phyloP scores from a whole-genome alignment of 1,140 invertebrate species.

The Epicauta chinensis region DNA sequence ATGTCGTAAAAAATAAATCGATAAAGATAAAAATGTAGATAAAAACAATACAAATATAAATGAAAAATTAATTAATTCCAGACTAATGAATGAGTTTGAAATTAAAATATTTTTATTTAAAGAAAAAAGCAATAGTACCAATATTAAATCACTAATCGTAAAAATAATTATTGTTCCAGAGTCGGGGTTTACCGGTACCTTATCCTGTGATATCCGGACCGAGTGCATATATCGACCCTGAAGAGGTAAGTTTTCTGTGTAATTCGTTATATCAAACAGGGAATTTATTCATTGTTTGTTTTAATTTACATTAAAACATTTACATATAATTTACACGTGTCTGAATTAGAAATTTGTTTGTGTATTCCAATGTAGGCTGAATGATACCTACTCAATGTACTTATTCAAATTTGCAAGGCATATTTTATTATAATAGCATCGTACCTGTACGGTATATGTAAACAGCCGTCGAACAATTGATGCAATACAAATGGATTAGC shows the following conservation, averaged over 20 bases:
- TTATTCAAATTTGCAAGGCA: slow-evolving; percentile 8
- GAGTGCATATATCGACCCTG: slow-evolving; percentile 49
- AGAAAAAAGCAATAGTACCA: too few relatives aligned
- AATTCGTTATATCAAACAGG: slow-evolving; percentile 3
- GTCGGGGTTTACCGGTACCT: slow-evolving; percentile 50
- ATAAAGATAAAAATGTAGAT: too few relatives aligned
- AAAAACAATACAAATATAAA: too few relatives aligned
- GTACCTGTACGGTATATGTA: too few relatives aligned
- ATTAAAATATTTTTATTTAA: too few relatives aligned
- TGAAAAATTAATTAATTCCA: too few relatives aligned
- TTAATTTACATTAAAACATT: neutral
- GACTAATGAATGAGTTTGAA: too few relatives aligned
- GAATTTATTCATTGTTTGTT: neutral
- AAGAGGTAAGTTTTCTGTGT: slow-evolving; percentile 49
- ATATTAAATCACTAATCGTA: too few relatives aligned
- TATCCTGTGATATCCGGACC: slow-evolving; percentile 49
- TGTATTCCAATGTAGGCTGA: slow-evolving; percentile 3
- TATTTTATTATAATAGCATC: slow-evolving; percentile 4
- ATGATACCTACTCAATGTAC: neutral
- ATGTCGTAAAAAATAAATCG: too few relatives aligned
- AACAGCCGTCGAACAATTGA: slow-evolving; percentile 1
- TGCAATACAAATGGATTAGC: slow-evolving; percentile 3
- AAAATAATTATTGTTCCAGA: slow-evolving; percentile 43
- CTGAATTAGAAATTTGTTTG: slow-evolving; percentile 5
- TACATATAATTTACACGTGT: neutral